Percentiles rank a stretch among this genome's conserved stretches.
These are phyloP conservation scores for Brachypterus glaber DNA, from an alignment of 2,888 invertebrate species.

Conservation along the genomic window DNA sequence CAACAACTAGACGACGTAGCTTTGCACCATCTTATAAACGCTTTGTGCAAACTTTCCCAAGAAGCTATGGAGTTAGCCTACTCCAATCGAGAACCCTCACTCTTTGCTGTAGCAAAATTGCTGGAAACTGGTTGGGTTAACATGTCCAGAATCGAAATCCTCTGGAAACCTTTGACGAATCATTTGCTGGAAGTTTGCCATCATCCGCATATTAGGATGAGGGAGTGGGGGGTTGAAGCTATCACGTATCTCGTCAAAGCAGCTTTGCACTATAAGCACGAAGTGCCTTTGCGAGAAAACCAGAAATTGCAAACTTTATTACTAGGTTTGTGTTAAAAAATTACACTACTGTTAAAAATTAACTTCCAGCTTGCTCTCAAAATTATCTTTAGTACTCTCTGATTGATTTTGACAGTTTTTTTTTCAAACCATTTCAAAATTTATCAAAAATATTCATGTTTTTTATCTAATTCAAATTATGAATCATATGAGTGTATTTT, in stretches of 20 bases:
- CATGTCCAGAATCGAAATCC: slow-evolving; percentile 82
- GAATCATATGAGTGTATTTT: no score
- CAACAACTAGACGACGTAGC: slow-evolving; percentile 90
- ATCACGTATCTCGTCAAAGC: slow-evolving; percentile 89
- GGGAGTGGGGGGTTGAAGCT: slow-evolving; percentile 97
- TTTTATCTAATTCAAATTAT: no score
- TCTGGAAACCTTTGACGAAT: slow-evolving; percentile 92
- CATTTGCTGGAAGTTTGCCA: slow-evolving; percentile 94
- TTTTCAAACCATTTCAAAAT: no score
- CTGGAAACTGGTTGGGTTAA: slow-evolving; percentile 95
- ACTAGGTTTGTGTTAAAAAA: no score
- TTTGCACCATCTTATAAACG: slow-evolving; percentile 91
- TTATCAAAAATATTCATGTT: no score
- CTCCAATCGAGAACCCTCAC: slow-evolving; percentile 89
- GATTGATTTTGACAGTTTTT: no score
- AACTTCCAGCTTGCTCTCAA: no score
- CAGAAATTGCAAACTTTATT: slow-evolving; percentile 81
- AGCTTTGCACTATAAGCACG: slow-evolving; percentile 79
- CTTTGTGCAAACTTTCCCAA: slow-evolving; percentile 87
- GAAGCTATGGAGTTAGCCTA: slow-evolving; percentile 97
- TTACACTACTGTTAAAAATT: no score
- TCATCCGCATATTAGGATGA: slow-evolving; percentile 88
- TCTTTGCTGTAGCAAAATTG: slow-evolving; percentile 96
- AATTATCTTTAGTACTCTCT: no score
- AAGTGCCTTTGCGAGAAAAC: slow-evolving; percentile 72